Evolutionary conservation across 1,140 invertebrate species (phyloP).

Genomic region (Papilio glaucus): DNA sequence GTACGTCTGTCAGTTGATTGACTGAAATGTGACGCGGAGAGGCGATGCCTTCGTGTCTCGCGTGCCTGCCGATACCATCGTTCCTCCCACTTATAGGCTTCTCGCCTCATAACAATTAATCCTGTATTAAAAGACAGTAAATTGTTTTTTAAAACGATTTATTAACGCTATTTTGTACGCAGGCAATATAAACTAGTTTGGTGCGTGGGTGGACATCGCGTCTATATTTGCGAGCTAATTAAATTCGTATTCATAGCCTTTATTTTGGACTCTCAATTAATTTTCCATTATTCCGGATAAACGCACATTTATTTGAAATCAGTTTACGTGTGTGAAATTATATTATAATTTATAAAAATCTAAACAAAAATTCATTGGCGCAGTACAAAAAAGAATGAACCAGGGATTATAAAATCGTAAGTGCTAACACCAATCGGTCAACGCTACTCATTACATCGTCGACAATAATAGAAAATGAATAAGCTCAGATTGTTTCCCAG

Average conservation of each 20-base stretch:
- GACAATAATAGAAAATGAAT: not conserved
- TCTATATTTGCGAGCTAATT: constrained; percentile 13
- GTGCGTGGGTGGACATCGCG: constrained; percentile 18
- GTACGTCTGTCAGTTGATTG: constrained; percentile 8
- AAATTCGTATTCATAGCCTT: not conserved
- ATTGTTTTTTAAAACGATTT: constrained; percentile 32
- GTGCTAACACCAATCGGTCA: not conserved
- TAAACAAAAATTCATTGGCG: not conserved
- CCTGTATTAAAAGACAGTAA: constrained; percentile 31
- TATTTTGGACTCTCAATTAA: not conserved
- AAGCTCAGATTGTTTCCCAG: constrained; percentile 17
- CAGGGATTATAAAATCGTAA: not conserved
- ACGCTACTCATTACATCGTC: not conserved
- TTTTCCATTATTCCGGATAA: not conserved
- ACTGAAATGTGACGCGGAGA: constrained; percentile 28
- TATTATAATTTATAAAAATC: no score
- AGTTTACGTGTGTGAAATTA: no score
- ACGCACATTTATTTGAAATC: no score
- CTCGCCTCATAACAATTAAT: constrained; percentile 33
- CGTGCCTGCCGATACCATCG: constrained; percentile 27
- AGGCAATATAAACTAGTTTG: constrained; percentile 17
- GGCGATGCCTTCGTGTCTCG: constrained; percentile 15
- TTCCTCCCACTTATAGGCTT: not conserved
- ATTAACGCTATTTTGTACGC: constrained; percentile 21
- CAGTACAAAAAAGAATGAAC: constrained; percentile 1